Evolutionary conservation across 1,140 invertebrate genomes (phyloP), one percentile per base, ranked within the genome.

Genomic region (Physella acuta): DNA sequence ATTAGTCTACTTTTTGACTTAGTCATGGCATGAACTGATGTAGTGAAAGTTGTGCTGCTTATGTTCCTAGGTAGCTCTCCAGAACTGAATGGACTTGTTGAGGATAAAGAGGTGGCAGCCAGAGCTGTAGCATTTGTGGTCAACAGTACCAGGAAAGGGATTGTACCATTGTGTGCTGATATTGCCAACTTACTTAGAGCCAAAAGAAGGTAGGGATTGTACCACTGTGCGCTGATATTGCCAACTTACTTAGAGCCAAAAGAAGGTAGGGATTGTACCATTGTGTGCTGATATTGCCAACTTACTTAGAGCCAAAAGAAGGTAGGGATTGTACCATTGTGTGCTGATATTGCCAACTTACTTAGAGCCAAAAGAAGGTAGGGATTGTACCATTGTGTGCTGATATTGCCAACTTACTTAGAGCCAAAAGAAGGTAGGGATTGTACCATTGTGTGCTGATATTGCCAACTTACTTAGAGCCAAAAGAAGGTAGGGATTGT

Each of bases 51-150:
- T 55, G 26, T 28, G 5, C 8, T 28, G 5, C 53, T 55, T 33
- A 11, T 61, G 0, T 61, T 28, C 11, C 0, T 73, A 82, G 80
- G 75, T 33, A 76, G 72, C 68, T 75, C 52, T 16, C 73, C 70
- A 49, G 82, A 81, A 49, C 68, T 84, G 61, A 77, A 77, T 52
- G 75, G 73, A 26, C 67, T 82, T 4, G 77, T 84, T 30, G 83
- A 83, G 62, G 84, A 85, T 61, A 84, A 83, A 62, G 82, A 85
- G 66, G 78, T 85, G n/a, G 84, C 83, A 3, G 80, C 84, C 3
- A 33, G 77, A 8, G 84, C 84, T 62, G 83, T 85, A n/a, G 83
- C 83, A 2, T 84, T 85, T 71, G 84, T 85, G 49, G 82, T 85
- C 26, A 84, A 83, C 73, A 83, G 81, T 66, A 81, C 83, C 1